Percentiles rank a stretch among this genome's conserved stretches.
Conservation (phyloP, 2,888 invertebrate species). For the Catotricha subobsoleta region DNA sequence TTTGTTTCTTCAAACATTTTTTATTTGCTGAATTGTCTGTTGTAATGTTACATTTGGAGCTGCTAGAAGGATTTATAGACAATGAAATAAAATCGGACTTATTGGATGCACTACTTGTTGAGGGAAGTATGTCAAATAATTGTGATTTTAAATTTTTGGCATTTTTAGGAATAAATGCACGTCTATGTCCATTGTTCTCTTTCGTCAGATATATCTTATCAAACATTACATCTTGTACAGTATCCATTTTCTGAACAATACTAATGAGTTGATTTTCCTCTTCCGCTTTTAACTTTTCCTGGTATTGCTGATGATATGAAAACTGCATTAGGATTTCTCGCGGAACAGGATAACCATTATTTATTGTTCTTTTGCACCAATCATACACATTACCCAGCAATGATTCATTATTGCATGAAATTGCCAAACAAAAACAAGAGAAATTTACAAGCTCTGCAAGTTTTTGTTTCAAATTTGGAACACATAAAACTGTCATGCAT, state of each 20-base stretch:
- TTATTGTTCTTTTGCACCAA: neutral
- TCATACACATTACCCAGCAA: no score
- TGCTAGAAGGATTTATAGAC: neutral
- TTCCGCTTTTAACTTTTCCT: no score
- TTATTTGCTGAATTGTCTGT: neutral
- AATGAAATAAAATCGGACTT: constrained; percentile 1
- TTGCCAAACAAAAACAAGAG: no score
- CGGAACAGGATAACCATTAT: neutral
- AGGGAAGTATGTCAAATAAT: no score
- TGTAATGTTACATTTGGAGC: neutral
- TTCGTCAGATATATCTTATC: neutral
- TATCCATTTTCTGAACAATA: neutral
- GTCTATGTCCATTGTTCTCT: neutral
- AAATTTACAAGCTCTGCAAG: no score
- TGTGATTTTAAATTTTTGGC: neutral
- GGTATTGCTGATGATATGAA: no score
- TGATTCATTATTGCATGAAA: no score
- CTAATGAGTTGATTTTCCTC: neutral
- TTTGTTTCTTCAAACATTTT: no score
- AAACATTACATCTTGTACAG: neutral
- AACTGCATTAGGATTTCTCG: no score
- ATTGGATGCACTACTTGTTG: no score
- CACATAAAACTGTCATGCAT: neutral
- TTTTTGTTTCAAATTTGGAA: neutral
- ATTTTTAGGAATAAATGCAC: constrained; percentile 1